Evolutionary conservation across 2,888 invertebrate genomes (phyloP).

Genomic region (Portevinia maculata): DNA sequence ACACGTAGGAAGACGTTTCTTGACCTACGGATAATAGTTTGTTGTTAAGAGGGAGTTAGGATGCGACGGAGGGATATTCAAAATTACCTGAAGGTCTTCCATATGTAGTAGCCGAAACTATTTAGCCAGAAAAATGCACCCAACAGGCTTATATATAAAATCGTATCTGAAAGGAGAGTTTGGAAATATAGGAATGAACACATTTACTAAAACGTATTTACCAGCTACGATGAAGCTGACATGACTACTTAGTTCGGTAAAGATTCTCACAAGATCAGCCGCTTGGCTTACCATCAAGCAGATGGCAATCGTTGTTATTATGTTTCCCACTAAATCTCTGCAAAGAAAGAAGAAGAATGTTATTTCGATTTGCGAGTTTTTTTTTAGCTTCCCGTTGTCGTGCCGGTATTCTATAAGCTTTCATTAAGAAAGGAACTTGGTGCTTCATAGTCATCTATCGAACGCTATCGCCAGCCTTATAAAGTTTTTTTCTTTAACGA

Average conservation of each 20-base stretch:
- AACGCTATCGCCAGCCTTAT: too few relatives aligned
- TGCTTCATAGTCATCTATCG: too few relatives aligned
- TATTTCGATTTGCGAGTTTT: not conserved
- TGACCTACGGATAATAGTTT: conserved; percentile 84
- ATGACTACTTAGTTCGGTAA: conserved; percentile 91
- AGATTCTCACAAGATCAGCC: conserved; percentile 90
- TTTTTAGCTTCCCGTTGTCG: too few relatives aligned
- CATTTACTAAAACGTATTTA: conserved; percentile 79
- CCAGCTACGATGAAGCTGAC: conserved; percentile 91
- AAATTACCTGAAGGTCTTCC: conserved; percentile 91
- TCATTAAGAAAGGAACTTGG: too few relatives aligned
- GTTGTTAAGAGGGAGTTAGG: not conserved
- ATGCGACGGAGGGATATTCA: not conserved
- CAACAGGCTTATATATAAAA: conserved; percentile 89
- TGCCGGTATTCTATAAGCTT: too few relatives aligned
- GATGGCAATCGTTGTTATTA: conserved; percentile 91
- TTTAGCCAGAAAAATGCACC: conserved; percentile 94
- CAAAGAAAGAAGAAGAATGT: not conserved
- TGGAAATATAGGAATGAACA: not conserved
- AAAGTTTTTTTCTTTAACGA: too few relatives aligned
- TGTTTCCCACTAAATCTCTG: conserved; percentile 91
- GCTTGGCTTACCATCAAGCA: conserved; percentile 91
- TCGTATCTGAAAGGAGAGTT: conserved; percentile 85
- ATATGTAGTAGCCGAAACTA: conserved; percentile 93
- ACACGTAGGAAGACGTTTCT: conserved; percentile 92